A percentile compares a stretch with the other conserved stretches of the same genome.
These are phyloP conservation scores for Stictonetta naevosa DNA, from an alignment of 2,113 vertebrate species.

Conservation along the genomic window DNA sequence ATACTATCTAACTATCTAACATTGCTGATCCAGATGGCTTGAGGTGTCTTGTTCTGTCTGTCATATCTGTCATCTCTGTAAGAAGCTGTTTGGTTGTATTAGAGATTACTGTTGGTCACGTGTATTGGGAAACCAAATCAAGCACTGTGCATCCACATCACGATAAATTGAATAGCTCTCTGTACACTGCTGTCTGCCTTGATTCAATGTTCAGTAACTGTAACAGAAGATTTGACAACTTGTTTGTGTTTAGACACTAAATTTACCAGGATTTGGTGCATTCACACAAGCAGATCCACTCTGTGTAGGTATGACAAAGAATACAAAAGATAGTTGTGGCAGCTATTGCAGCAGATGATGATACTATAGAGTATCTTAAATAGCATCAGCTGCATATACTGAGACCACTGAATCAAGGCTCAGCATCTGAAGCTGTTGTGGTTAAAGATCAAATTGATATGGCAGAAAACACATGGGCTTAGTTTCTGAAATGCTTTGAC, in stretches of 20 bases:
- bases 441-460: not conserved
- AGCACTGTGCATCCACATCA: not conserved
- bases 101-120: not conserved
- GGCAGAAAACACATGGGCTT: not conserved
- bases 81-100: not conserved
- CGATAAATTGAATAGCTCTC: not conserved
- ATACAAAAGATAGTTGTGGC: not conserved
- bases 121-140: not conserved
- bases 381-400: not conserved
- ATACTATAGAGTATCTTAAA: not conserved
- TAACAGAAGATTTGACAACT: not conserved
- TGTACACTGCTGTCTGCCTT: not conserved
- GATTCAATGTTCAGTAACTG: not conserved
- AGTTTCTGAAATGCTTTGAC: not conserved
- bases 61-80: fast-evolving
- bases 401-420: not conserved
- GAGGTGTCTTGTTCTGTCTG: not conserved
- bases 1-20: not conserved
- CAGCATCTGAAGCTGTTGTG: not conserved
- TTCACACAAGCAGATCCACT: not conserved
- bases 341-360: not conserved
- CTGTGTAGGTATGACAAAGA: not conserved
- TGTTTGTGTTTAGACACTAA: not conserved
- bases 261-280: not conserved
- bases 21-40: not conserved